A percentile compares a stretch with the other conserved stretches of the same genome.
These are phyloP conservation scores for Chaetorhynchus papuensis DNA, from an alignment of 2,113 vertebrate species.

Conservation along the genomic window DNA sequence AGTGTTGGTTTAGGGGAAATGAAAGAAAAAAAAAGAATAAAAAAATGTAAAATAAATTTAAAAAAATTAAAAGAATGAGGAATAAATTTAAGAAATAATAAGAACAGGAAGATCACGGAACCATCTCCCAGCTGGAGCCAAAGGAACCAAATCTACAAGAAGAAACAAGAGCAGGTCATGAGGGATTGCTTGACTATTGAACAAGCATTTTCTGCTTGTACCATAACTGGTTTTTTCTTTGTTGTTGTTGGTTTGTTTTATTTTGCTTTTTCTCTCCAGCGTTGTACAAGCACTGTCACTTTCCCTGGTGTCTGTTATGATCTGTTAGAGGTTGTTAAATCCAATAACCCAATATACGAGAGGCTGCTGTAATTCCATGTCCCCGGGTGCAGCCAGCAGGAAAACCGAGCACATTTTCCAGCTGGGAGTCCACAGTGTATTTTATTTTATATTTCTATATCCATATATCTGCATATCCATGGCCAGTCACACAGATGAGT, in stretches of 20 bases:
- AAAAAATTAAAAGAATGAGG: neutral
- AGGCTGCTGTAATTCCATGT: neutral
- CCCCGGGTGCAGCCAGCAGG: neutral
- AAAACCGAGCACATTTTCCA: neutral
- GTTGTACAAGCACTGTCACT: neutral
- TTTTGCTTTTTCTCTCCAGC: neutral
- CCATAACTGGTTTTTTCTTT: neutral
- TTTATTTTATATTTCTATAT: neutral
- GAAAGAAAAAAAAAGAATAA: neutral
- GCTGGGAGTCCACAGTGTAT: neutral
- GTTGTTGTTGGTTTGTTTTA: neutral
- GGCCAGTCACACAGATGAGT: neutral
- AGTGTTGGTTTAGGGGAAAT: neutral
- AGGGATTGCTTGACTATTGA: neutral
- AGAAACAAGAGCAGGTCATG: neutral
- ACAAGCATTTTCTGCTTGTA: neutral
- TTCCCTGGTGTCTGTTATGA: neutral
- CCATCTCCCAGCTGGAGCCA: neutral
- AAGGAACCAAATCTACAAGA: neutral
- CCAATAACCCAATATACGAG: neutral
- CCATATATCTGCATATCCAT: neutral
- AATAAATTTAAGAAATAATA: neutral
- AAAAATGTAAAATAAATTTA: neutral
- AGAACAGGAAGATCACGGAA: neutral
- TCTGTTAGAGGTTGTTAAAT: neutral